Percentiles rank a stretch among this genome's conserved stretches.
Conservation (phyloP, 2,888 invertebrate species). For the Chesias legatella region DNA sequence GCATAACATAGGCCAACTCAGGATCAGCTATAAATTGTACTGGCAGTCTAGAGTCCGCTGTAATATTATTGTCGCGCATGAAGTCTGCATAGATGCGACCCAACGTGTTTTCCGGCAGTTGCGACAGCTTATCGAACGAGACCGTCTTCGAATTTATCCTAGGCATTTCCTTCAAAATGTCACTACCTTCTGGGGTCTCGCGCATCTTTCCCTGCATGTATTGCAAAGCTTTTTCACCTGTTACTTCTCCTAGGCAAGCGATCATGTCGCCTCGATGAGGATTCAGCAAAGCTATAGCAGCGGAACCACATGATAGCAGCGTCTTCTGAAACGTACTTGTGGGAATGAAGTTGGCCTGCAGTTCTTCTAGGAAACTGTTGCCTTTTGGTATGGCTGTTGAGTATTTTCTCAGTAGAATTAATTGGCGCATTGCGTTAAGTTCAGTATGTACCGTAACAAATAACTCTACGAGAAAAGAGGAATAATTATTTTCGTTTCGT, state of each 20-base stretch:
- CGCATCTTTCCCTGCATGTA: conserved; percentile 89
- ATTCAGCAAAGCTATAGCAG: conserved; percentile 88
- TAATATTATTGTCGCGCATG: conserved; percentile 90
- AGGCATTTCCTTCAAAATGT: conserved; percentile 89
- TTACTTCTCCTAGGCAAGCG: conserved; percentile 95
- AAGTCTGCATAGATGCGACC: conserved; percentile 94
- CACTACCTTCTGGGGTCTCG: conserved; percentile 86
- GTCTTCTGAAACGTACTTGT: conserved; percentile 87
- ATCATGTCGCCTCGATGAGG: conserved; percentile 95
- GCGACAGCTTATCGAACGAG: conserved; percentile 84
- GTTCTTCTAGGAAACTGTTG: conserved; percentile 81
- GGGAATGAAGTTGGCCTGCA: conserved; percentile 82
- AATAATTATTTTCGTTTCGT: no score
- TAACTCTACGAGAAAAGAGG: no score
- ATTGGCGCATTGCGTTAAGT: conserved; percentile 31
- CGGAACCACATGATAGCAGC: conserved; percentile 92
- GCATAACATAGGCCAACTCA: conserved; percentile 97
- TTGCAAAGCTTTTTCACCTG: conserved; percentile 85
- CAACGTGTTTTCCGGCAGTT: conserved; percentile 89
- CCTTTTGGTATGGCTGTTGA: conserved; percentile 32
- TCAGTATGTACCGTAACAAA: no score
- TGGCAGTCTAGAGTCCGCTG: conserved; percentile 93
- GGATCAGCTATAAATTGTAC: conserved; percentile 95
- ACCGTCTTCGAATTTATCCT: conserved; percentile 92
- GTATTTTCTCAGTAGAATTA: conserved; percentile 34